phyloP scores from a whole-genome alignment of 2,113 vertebrate species.

The Ascaphus truei region DNA sequence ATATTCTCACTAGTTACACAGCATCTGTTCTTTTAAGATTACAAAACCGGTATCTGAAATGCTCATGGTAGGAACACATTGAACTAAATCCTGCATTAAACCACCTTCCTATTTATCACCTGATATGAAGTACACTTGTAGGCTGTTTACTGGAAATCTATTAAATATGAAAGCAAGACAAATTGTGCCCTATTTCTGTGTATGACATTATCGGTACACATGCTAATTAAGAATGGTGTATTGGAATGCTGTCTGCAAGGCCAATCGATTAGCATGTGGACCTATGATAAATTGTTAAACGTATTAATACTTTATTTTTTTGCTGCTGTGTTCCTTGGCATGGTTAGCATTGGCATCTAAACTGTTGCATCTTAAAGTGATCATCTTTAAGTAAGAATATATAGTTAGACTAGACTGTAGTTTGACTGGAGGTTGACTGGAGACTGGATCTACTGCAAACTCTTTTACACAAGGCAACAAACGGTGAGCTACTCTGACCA shows the following conservation, averaged over 20 bases:
- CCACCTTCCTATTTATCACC: constrained; percentile 44
- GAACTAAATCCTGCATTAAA: background rate
- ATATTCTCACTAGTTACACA: too few species aligned
- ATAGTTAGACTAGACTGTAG: too few species aligned
- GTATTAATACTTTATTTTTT: background rate
- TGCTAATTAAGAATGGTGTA: constrained; percentile 55
- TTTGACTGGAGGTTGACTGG: too few species aligned
- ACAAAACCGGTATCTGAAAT: too few species aligned
- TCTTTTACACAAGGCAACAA: too few species aligned
- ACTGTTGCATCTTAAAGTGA: background rate
- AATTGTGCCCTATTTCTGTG: constrained; percentile 54
- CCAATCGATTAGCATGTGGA: constrained; percentile 42
- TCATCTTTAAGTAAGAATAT: too few species aligned
- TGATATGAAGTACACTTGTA: constrained; percentile 45
- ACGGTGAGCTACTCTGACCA: too few species aligned
- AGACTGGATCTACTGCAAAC: too few species aligned
- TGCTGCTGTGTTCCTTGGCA: background rate
- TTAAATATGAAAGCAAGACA: constrained; percentile 63
- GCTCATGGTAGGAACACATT: too few species aligned
- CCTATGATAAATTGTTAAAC: constrained; percentile 30
- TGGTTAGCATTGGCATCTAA: background rate
- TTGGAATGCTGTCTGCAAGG: constrained; percentile 44
- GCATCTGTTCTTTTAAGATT: too few species aligned
- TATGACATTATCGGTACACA: constrained; percentile 47
- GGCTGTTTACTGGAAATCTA: constrained; percentile 57